Evolutionary conservation across 2,888 invertebrate species (phyloP).

Genomic region (Xanthorhoe spadicearia): DNA sequence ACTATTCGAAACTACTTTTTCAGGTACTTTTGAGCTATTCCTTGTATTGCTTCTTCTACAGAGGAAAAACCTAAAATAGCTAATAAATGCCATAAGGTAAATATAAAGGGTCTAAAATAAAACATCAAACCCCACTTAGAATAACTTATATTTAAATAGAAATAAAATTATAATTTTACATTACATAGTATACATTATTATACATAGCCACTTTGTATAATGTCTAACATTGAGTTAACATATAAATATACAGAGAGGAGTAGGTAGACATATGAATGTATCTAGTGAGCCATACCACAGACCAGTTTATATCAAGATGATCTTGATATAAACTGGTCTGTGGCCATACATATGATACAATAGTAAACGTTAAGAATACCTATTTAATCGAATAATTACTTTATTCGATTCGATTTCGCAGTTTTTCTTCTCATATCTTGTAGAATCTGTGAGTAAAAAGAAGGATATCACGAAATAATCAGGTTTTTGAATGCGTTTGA

Average conservation of each 20-base stretch:
- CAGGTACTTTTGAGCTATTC: too few species aligned
- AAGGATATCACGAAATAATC: background rate
- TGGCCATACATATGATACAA: conserved; percentile 60
- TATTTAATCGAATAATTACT: too few species aligned
- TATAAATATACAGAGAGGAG: conserved; percentile 46
- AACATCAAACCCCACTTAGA: conserved; percentile 69
- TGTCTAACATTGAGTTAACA: conserved; percentile 61
- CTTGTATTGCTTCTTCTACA: too few species aligned
- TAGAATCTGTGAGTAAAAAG: background rate
- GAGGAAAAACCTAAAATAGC: too few species aligned
- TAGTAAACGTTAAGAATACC: conserved; percentile 2
- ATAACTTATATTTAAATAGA: conserved; percentile 74
- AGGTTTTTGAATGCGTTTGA: conserved; percentile 40
- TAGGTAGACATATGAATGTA: too few species aligned
- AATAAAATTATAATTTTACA: conserved; percentile 76
- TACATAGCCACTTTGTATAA: conserved; percentile 79
- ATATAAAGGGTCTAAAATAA: conserved; percentile 45
- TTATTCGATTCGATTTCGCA: background rate
- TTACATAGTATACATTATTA: conserved; percentile 72
- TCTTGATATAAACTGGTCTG: too few species aligned
- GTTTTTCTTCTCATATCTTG: background rate
- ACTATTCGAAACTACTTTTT: too few species aligned
- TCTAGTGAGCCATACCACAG: too few species aligned
- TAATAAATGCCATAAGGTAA: too few species aligned
- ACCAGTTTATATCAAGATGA: too few species aligned